These are phyloP conservation scores for Schizotus pectinicornis DNA, from an alignment of 2,888 invertebrate species.

Conservation along the genomic window DNA sequence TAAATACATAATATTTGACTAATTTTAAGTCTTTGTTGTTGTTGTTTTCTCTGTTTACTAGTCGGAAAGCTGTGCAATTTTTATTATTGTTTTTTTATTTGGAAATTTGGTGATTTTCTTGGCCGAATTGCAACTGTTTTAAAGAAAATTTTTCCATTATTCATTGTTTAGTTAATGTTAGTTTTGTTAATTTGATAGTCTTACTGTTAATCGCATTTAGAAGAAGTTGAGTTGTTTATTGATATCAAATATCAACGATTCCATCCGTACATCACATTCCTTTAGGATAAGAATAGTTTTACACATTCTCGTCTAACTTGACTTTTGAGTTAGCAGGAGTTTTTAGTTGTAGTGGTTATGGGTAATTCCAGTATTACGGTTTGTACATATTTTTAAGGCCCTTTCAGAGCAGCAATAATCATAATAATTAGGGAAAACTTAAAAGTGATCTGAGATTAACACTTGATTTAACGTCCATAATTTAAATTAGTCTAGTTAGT, in stretches of 20 bases:
- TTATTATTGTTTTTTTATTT: not conserved
- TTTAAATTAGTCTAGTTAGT: not conserved
- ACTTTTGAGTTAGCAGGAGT: slow-evolving; percentile 4
- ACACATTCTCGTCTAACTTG: slow-evolving; percentile 1
- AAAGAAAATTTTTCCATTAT: too few relatives aligned
- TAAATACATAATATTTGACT: not conserved
- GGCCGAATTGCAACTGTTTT: not conserved
- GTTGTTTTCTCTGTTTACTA: slow-evolving; percentile 9
- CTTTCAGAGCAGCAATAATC: slow-evolving; percentile 16
- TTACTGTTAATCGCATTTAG: slow-evolving; percentile 28
- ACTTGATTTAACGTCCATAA: not conserved
- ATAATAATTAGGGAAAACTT: not conserved
- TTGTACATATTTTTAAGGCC: not conserved
- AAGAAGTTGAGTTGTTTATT: slow-evolving; percentile 4
- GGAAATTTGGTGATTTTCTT: not conserved
- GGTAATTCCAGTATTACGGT: not conserved
- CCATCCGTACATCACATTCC: slow-evolving; percentile 42
- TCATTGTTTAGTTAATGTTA: not conserved
- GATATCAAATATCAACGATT: not conserved
- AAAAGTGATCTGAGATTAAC: slow-evolving; percentile 1
- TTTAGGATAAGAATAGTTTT: slow-evolving; percentile 19
- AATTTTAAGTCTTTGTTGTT: slow-evolving; percentile 3
- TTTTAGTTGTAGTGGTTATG: slow-evolving; percentile 7
- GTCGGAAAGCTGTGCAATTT: slow-evolving; percentile 27
- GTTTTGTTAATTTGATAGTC: slow-evolving; percentile 16